phyloP scores from a whole-genome alignment of 2,797 vertebrate genomes.

The Protosalanx chinensis region DNA sequence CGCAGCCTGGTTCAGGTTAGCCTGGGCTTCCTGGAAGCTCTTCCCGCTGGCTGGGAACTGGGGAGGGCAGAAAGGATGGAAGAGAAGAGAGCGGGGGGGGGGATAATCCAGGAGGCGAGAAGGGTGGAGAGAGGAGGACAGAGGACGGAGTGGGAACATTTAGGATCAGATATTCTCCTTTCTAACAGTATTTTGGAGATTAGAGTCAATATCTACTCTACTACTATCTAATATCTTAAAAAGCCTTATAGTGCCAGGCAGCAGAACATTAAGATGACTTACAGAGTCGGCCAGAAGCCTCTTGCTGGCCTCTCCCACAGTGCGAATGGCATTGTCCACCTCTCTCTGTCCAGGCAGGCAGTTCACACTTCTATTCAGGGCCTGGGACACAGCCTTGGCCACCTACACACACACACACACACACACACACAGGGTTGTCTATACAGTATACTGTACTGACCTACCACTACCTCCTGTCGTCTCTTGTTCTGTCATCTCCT shows the following conservation, averaged over 20 bases:
- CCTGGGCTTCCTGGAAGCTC: constrained; percentile 93
- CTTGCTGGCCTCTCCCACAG: constrained; percentile 94
- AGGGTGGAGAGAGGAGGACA: not conserved
- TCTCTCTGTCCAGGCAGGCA: constrained; percentile 94
- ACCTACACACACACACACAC: constrained; percentile 72
- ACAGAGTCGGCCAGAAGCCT: constrained; percentile 85
- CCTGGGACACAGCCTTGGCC: constrained; percentile 94
- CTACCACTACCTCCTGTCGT: not conserved
- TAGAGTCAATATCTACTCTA: no score
- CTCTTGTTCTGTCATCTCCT: constrained; percentile 9
- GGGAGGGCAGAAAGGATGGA: not conserved
- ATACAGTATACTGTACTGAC: not conserved
- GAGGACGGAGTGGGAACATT: not conserved
- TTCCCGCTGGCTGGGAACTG: constrained; percentile 90
- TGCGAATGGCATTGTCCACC: constrained; percentile 90
- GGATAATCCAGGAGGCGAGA: not conserved
- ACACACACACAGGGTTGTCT: constrained; percentile 24
- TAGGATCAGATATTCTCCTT: no score
- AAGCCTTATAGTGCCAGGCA: not conserved
- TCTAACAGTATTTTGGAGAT: no score
- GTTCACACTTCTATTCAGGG: constrained; percentile 90
- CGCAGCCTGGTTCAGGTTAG: constrained; percentile 85
- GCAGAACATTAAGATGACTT: constrained; percentile 43
- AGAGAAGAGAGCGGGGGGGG: not conserved
- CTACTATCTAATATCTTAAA: no score